Evolutionary conservation across 2,888 invertebrate genomes (phyloP).

Genomic region (Glyphotaelius pellucidus): DNA sequence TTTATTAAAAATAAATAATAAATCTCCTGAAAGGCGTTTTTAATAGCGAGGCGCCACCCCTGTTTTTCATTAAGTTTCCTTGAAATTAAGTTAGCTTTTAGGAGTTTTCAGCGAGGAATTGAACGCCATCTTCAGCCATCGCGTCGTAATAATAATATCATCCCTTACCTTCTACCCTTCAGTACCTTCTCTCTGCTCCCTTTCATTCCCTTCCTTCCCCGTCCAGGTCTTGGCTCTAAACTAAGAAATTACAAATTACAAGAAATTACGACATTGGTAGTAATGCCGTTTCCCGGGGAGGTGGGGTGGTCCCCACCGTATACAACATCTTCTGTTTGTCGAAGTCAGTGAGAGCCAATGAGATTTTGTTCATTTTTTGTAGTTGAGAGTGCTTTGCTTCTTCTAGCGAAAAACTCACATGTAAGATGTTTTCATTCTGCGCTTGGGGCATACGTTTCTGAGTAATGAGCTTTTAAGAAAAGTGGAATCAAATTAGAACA

Average conservation of each 20-base stretch:
- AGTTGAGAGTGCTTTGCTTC: background rate
- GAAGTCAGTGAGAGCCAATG: background rate
- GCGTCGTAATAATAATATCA: conserved; percentile 35
- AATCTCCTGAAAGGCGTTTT: background rate
- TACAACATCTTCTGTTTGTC: background rate
- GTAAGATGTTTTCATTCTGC: background rate
- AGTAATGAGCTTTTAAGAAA: background rate
- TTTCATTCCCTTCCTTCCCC: background rate
- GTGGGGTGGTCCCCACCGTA: background rate
- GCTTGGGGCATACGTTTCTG: background rate
- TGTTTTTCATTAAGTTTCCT: conserved; percentile 40
- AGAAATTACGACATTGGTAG: conserved; percentile 62
- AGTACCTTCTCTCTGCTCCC: background rate
- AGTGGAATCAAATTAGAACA: background rate
- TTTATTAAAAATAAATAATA: background rate
- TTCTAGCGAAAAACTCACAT: background rate
- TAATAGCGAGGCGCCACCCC: background rate
- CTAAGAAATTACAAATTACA: conserved; percentile 65
- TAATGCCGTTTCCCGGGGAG: conserved; percentile 42
- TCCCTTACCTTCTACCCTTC: conserved; percentile 17
- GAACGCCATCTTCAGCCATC: conserved; percentile 39
- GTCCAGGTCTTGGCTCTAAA: conserved; percentile 41
- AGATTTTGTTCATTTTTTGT: background rate
- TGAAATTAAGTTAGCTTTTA: conserved; percentile 26
- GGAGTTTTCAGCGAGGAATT: conserved; percentile 30